These are phyloP conservation scores for Arge pagana DNA, from an alignment of 2,888 invertebrate species.

Conservation along the genomic window DNA sequence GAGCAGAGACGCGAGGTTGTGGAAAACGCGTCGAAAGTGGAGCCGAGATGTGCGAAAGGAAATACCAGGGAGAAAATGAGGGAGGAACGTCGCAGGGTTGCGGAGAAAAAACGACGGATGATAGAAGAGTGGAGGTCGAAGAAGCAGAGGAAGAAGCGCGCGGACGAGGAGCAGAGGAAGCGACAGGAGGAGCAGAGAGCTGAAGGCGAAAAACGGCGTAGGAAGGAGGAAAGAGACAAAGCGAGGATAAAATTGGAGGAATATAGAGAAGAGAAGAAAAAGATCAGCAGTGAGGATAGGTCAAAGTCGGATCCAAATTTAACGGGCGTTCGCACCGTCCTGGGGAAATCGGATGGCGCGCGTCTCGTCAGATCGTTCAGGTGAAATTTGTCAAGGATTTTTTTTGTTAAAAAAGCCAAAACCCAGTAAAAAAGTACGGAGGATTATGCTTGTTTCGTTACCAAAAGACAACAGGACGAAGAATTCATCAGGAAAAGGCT, in stretches of 20 bases:
- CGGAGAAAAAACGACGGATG: constrained; percentile 39
- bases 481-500: constrained; percentile 41
- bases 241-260: constrained; percentile 14
- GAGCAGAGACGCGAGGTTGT: no score
- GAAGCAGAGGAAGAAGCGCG: constrained; percentile 37
- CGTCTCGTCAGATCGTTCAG: constrained; percentile 39
- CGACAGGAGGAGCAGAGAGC: constrained; percentile 20
- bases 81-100: constrained; percentile 5
- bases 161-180: constrained; percentile 40
- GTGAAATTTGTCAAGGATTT: constrained; percentile 28
- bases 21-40: no score
- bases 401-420: no score
- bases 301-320: not conserved
- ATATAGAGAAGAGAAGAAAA: constrained; percentile 35
- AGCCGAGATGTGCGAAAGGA: no score
- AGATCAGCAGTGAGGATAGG: constrained; percentile 27
- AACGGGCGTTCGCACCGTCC: constrained; percentile 3
- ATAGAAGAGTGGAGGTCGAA: constrained; percentile 48
- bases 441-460: no score
- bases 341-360: constrained; percentile 24
- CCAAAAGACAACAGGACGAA: constrained; percentile 44
- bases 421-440: no score
- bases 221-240: constrained; percentile 22
- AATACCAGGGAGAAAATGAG: no score
- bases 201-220: not conserved